Conservation (phyloP, 1,140 invertebrate genomes). For the Heliconius himera region DNA sequence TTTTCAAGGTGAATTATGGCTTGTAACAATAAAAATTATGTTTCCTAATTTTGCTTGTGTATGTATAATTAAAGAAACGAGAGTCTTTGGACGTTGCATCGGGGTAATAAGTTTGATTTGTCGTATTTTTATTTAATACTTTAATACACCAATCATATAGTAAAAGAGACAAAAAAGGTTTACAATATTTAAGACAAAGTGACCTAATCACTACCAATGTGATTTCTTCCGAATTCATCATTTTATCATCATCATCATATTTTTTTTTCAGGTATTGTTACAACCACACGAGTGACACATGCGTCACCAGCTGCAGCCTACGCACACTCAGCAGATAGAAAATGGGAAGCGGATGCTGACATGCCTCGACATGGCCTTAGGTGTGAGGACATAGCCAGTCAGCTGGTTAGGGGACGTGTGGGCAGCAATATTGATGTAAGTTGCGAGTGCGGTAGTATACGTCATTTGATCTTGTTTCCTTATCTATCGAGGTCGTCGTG, state of each 20-base stretch:
- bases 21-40: background rate
- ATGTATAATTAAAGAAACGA: no score
- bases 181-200: no score
- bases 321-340: conserved; percentile 88
- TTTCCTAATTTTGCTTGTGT: background rate
- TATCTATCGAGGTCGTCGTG: background rate
- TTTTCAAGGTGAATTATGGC: background rate
- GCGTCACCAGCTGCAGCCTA: conserved; percentile 91
- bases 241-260: no score
- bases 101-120: no score
- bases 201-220: no score
- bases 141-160: no score
- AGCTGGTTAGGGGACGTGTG: conserved; percentile 87
- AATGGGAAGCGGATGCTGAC: conserved; percentile 90
- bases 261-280: conserved; percentile 84
- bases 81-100: no score
- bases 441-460: conserved; percentile 14
- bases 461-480: background rate
- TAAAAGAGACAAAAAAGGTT: no score
- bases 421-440: conserved; percentile 83
- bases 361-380: conserved; percentile 74
- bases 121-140: no score
- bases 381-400: conserved; percentile 89
- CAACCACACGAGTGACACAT: conserved; percentile 90
- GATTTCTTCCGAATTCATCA: no score